A percentile compares a stretch with the other conserved stretches of the same genome.
Evolutionary conservation across 2,888 invertebrate species (phyloP).

Genomic region (Chesias legatella): DNA sequence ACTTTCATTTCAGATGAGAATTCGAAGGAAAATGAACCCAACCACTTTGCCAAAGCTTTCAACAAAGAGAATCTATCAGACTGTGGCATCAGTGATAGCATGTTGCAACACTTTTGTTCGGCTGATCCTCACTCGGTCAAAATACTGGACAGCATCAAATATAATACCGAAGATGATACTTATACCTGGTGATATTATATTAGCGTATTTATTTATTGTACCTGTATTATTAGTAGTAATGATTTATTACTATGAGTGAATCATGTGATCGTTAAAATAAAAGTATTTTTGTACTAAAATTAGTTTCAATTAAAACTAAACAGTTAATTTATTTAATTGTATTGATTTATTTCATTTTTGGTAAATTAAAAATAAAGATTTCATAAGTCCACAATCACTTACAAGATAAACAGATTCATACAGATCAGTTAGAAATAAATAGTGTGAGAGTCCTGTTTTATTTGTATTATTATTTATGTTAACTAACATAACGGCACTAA

Average conservation of each 20-base stretch:
- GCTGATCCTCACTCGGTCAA: conserved; percentile 74
- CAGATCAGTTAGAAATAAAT: conserved; percentile 79
- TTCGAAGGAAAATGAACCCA: conserved; percentile 70
- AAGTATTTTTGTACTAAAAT: conserved; percentile 34
- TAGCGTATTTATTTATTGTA: conserved; percentile 13
- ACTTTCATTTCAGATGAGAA: conserved; percentile 64
- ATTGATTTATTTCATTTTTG: conserved; percentile 78
- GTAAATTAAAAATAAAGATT: conserved; percentile 75
- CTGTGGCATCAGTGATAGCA: conserved; percentile 85
- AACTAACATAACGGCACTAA: conserved; percentile 68
- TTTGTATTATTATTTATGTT: conserved; percentile 63
- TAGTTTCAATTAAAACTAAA: conserved; percentile 21
- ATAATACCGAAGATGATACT: conserved; percentile 79
- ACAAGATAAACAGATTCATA: conserved; percentile 74
- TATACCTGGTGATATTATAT: conserved; percentile 68
- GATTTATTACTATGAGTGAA: conserved; percentile 23
- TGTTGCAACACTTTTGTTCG: conserved; percentile 85
- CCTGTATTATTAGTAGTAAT: conserved; percentile 10
- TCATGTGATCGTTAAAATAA: conserved; percentile 43
- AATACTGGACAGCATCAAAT: conserved; percentile 84
- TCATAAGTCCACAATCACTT: conserved; percentile 76
- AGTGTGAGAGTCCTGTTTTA: conserved; percentile 71
- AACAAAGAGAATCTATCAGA: conserved; percentile 93
- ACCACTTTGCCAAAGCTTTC: conserved; percentile 83
- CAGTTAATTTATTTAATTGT: conserved; percentile 46